Conservation (phyloP, 1,140 invertebrate genomes). For the Dinothrombium tinctorium region DNA sequence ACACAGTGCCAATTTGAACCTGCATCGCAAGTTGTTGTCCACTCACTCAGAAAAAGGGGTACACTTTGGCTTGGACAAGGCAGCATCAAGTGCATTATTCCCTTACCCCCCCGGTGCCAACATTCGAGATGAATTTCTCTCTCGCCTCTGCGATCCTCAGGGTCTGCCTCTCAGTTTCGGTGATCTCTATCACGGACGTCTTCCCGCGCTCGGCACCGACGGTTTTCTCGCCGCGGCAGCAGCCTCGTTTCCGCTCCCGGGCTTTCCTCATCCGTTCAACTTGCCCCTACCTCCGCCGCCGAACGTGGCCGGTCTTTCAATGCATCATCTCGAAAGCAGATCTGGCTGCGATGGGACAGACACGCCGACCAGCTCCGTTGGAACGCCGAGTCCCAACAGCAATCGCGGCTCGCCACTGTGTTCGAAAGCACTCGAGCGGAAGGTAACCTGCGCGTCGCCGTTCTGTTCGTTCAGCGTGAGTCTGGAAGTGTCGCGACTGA, state of each 20-base stretch:
- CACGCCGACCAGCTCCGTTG: not conserved
- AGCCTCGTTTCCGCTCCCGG: not conserved
- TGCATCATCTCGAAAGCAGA: not conserved
- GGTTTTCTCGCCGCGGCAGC: conserved; percentile 18
- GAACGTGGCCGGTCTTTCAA: not conserved
- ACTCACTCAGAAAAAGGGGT: conserved; percentile 27
- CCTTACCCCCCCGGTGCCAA: conserved; percentile 26
- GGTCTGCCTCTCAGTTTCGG: conserved; percentile 26
- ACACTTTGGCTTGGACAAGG: conserved; percentile 19
- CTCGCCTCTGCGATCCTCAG: conserved; percentile 46
- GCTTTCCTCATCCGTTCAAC: not conserved
- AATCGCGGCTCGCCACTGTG: not conserved
- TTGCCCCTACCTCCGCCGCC: not conserved
- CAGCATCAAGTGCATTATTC: conserved; percentile 16
- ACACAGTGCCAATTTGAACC: conserved; percentile 70
- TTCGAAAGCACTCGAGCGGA: too few species aligned
- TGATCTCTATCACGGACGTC: conserved; percentile 25
- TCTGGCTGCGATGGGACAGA: too few species aligned
- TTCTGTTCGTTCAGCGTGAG: not conserved
- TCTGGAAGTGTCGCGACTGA: conserved; percentile 4
- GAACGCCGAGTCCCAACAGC: not conserved
- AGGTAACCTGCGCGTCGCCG: not conserved
- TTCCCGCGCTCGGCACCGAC: conserved; percentile 20
- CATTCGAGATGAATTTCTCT: conserved; percentile 45
- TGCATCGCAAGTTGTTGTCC: conserved; percentile 64